These are phyloP conservation scores for Planiliza haematocheilus DNA, from an alignment of 2,113 vertebrate genomes.

Conservation along the genomic window DNA sequence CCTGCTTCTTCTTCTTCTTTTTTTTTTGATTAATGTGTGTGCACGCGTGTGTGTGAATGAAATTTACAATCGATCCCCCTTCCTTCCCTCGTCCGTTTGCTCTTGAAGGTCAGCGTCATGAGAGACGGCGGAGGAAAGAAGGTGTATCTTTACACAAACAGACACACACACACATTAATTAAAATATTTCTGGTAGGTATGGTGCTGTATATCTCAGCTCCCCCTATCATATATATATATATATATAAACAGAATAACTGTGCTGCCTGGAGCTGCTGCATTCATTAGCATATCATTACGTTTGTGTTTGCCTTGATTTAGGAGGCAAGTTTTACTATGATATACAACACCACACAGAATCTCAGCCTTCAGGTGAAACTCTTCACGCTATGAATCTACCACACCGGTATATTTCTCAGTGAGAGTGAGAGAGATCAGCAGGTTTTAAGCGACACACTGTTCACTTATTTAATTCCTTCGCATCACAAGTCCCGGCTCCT, in stretches of 20 bases:
- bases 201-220: constrained; percentile 24
- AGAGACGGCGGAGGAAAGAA: constrained; percentile 38
- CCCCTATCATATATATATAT: background rate
- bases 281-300: constrained; percentile 69
- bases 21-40: constrained; percentile 74
- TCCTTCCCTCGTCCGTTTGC: constrained; percentile 62
- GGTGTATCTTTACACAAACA: constrained; percentile 21
- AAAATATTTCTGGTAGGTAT: constrained; percentile 36
- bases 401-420: background rate
- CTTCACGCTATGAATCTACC: background rate
- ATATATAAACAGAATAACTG: constrained; percentile 35
- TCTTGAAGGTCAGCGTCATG: constrained; percentile 76
- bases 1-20: constrained; percentile 18
- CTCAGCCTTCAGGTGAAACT: constrained; percentile 27
- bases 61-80: constrained; percentile 74
- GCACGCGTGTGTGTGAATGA: constrained; percentile 71
- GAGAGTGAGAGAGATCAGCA: no score
- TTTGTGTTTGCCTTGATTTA: constrained; percentile 43
- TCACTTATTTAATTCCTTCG: no score
- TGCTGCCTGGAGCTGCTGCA: constrained; percentile 52
- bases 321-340: constrained; percentile 29
- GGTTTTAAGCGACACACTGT: no score
- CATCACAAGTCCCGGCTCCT: no score
- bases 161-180: constrained; percentile 51
- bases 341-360: constrained; percentile 10